These are phyloP conservation scores for Cacatua alba DNA, from an alignment of 2,113 vertebrate genomes.

Conservation along the genomic window DNA sequence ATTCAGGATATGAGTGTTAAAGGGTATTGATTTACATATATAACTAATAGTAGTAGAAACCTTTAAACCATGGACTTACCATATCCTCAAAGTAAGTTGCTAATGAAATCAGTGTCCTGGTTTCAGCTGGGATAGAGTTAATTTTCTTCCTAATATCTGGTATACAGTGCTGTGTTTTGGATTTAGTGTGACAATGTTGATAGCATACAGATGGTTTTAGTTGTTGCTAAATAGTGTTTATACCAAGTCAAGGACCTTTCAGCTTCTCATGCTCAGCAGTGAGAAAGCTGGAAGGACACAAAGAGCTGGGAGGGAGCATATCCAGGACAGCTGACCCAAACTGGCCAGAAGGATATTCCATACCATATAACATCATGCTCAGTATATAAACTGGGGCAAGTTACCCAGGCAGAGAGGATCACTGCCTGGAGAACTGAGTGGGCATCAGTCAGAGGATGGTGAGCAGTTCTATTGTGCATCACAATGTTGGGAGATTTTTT, in stretches of 20 bases:
- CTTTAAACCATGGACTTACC: not conserved
- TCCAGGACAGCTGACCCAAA: not conserved
- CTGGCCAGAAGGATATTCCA: not conserved
- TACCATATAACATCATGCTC: not conserved
- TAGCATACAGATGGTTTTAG: not conserved
- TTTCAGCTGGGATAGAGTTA: not conserved
- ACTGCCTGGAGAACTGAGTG: not conserved
- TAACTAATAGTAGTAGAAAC: not conserved
- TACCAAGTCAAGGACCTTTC: not conserved
- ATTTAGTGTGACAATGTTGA: not conserved
- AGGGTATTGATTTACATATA: not conserved
- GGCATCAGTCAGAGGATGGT: not conserved
- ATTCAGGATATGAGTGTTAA: not conserved
- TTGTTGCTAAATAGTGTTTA: not conserved
- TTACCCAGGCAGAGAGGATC: not conserved
- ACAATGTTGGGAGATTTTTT: not conserved
- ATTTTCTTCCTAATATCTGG: not conserved
- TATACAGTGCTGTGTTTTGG: not conserved
- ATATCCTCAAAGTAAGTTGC: not conserved
- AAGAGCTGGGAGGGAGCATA: not conserved
- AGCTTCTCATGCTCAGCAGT: not conserved
- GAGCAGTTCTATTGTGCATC: not conserved
- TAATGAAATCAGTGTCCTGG: not conserved
- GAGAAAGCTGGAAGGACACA: not conserved
- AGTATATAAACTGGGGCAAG: not conserved